phyloP scores from a whole-genome alignment of 1,140 invertebrate genomes.

The Megalopta genalis region DNA sequence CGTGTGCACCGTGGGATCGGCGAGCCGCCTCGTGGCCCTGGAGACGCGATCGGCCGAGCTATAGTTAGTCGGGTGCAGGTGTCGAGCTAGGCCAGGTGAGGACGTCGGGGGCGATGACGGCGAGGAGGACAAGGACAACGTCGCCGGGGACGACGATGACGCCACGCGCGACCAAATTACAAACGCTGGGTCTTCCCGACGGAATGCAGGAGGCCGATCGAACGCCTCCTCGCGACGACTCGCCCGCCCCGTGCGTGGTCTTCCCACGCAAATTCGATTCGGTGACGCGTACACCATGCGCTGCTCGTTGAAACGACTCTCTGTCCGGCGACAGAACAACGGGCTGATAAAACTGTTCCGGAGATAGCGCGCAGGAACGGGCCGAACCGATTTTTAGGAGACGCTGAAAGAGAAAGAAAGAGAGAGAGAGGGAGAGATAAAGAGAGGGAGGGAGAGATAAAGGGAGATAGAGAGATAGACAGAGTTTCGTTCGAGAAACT shows the following conservation, averaged over 20 bases:
- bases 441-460: not conserved
- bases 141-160: conserved; percentile 34
- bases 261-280: conserved; percentile 20
- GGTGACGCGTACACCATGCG: not conserved
- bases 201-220: conserved; percentile 56
- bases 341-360: no score
- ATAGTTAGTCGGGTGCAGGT: not conserved
- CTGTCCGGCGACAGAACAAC: no score
- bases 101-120: conserved; percentile 9
- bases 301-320: no score
- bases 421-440: not conserved
- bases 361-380: no score
- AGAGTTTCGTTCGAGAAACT: not conserved
- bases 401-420: no score
- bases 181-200: conserved; percentile 48
- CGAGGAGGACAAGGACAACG: conserved; percentile 22
- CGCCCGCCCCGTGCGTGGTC: conserved; percentile 42
- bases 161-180: conserved; percentile 17
- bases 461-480: not conserved
- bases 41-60: conserved; percentile 1
- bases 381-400: no score
- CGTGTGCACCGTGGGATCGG: conserved; percentile 22
- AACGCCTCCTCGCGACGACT: conserved; percentile 48
- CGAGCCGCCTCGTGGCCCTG: not conserved
- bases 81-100: not conserved